Evolutionary conservation across 2,797 vertebrate genomes (phyloP).

Genomic region (Anguilla pacifica): DNA sequence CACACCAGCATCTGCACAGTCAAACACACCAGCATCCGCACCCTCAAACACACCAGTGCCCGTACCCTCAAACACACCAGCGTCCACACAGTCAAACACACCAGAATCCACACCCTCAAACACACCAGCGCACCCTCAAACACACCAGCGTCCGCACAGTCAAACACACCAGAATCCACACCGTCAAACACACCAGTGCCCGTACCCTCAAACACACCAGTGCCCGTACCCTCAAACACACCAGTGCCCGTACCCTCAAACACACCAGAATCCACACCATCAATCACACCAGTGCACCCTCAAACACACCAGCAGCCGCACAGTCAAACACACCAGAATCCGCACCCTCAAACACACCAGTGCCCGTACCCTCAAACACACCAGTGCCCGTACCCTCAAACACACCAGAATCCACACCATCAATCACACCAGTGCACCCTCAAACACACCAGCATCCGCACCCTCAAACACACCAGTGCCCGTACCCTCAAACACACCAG

Average conservation of each 20-base stretch:
- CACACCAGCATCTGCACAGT: too few species aligned
- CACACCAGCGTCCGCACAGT: too few species aligned
- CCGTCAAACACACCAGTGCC: not conserved
- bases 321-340: not conserved
- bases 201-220: too few species aligned
- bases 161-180: not conserved
- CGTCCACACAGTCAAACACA: not conserved
- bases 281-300: not conserved
- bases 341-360: not conserved
- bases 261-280: too few species aligned
- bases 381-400: not conserved
- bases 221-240: not conserved
- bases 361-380: too few species aligned
- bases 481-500: not conserved
- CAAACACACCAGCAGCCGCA: too few species aligned
- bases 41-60: not conserved
- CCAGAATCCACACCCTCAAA: too few species aligned
- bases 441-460: too few species aligned
- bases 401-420: too few species aligned
- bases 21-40: slow-evolving; percentile 3
- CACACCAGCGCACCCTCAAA: not conserved
- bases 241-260: not conserved
- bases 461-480: too few species aligned
- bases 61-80: too few species aligned
- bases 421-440: not conserved